A percentile compares a stretch with the other conserved stretches of the same genome.
These are phyloP conservation scores for Spilosoma lubricipeda DNA, from an alignment of 2,888 invertebrate genomes.

Conservation along the genomic window DNA sequence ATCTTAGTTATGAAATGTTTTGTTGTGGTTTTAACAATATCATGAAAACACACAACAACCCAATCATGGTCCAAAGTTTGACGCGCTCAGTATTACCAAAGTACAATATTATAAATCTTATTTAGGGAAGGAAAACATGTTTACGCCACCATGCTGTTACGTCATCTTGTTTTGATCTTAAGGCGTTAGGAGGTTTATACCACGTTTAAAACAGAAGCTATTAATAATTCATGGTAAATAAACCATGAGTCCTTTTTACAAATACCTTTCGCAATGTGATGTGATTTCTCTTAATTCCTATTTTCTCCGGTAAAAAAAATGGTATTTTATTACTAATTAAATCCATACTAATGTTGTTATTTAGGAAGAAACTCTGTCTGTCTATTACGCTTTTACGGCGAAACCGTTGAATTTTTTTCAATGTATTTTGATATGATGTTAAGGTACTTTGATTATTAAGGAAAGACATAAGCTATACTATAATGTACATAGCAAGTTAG, in stretches of 20 bases:
- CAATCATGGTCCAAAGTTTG: conserved; percentile 38
- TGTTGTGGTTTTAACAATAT: not conserved
- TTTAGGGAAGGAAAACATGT: conserved; percentile 52
- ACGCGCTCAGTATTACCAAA: conserved; percentile 38
- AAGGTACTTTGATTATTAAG: too few species aligned
- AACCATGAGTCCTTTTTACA: conserved; percentile 1
- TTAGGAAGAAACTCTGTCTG: too few species aligned
- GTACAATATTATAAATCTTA: conserved; percentile 50
- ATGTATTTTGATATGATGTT: too few species aligned
- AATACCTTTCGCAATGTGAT: not conserved
- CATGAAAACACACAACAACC: conserved; percentile 16
- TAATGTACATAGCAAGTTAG: too few species aligned
- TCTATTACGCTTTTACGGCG: too few species aligned
- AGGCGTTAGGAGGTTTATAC: conserved; percentile 22
- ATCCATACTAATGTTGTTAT: too few species aligned
- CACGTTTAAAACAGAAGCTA: conserved; percentile 17
- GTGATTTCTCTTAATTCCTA: not conserved
- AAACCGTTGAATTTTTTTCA: too few species aligned
- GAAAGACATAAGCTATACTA: too few species aligned
- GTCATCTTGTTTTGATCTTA: conserved; percentile 42
- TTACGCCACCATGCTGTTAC: conserved; percentile 41
- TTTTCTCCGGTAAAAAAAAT: not conserved
- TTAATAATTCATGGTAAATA: conserved; percentile 11
- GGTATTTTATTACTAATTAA: not conserved
- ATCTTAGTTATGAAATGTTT: not conserved